Percentiles rank a stretch among this genome's conserved stretches.
These are phyloP conservation scores for Anadara kagoshimensis DNA, from an alignment of 1,140 invertebrate species.

Conservation along the genomic window DNA sequence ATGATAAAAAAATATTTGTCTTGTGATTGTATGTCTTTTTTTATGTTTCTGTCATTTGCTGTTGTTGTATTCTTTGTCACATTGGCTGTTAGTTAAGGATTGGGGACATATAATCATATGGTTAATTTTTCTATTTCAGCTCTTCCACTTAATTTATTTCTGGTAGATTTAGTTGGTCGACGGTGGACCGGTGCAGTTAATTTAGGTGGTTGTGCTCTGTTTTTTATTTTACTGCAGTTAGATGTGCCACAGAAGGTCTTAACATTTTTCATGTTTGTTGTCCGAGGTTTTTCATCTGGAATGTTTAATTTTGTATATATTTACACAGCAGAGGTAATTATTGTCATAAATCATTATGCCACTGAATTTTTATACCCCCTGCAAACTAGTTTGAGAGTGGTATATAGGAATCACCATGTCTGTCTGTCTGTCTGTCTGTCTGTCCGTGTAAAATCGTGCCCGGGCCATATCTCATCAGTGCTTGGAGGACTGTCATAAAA, in stretches of 20 bases:
- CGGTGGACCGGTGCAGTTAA: slow-evolving; percentile 94
- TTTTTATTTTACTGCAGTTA: slow-evolving; percentile 87
- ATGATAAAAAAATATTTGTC: too few relatives aligned
- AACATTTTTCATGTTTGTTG: slow-evolving; percentile 73
- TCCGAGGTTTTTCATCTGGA: slow-evolving; percentile 92
- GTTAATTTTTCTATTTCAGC: slow-evolving; percentile 44
- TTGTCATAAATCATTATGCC: too few relatives aligned
- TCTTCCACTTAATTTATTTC: slow-evolving; percentile 79
- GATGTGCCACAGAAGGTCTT: slow-evolving; percentile 78
- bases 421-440: too few relatives aligned
- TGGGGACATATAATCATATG: slow-evolving; percentile 78
- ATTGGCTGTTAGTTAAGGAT: slow-evolving; percentile 78
- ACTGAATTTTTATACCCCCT: too few relatives aligned
- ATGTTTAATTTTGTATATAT: slow-evolving; percentile 97
- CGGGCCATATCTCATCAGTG: too few relatives aligned
- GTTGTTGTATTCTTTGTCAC: too few relatives aligned
- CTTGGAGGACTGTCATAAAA: too few relatives aligned
- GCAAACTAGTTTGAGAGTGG: too few relatives aligned
- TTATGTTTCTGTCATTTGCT: too few relatives aligned
- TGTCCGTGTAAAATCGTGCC: too few relatives aligned
- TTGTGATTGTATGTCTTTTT: too few relatives aligned
- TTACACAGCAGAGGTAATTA: slow-evolving; percentile 92
- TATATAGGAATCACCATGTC: too few relatives aligned
- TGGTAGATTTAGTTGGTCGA: slow-evolving; percentile 91
- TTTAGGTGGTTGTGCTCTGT: slow-evolving; percentile 88